phyloP scores from a whole-genome alignment of 2,797 vertebrate species.

The Bufotes viridis region DNA sequence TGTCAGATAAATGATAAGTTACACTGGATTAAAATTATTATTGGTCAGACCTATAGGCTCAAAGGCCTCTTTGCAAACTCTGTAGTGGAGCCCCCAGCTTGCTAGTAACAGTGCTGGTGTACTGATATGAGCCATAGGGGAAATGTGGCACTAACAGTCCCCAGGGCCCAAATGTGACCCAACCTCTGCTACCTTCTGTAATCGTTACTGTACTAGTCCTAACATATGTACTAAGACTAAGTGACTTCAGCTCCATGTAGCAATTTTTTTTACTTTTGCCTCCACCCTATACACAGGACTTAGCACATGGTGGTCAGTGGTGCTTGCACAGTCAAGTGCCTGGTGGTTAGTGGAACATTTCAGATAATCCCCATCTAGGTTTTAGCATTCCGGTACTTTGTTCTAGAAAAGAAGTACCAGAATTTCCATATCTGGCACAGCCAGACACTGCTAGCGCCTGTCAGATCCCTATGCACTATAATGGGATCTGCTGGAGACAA shows the following conservation, averaged over 20 bases:
- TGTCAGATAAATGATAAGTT: neutral
- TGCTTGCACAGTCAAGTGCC: too few relatives aligned
- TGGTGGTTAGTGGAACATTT: too few relatives aligned
- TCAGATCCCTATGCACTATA: too few relatives aligned
- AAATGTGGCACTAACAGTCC: neutral
- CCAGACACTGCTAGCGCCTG: too few relatives aligned
- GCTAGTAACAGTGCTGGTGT: neutral
- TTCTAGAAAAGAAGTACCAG: too few relatives aligned
- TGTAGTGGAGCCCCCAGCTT: neutral
- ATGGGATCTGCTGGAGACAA: too few relatives aligned
- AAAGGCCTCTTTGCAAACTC: neutral
- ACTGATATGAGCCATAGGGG: neutral
- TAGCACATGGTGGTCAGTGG: too few relatives aligned
- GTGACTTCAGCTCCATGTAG: neutral
- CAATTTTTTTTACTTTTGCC: neutral
- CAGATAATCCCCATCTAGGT: too few relatives aligned
- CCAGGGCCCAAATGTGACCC: neutral
- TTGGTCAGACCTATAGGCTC: neutral
- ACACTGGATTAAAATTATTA: neutral
- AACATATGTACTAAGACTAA: neutral
- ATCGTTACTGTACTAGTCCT: neutral
- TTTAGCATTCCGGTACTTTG: too few relatives aligned
- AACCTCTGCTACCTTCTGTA: neutral
- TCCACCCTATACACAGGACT: too few relatives aligned
- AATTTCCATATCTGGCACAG: too few relatives aligned